Percentiles rank a stretch among this genome's conserved stretches.
phyloP scores from a whole-genome alignment of 2,113 vertebrate species.

The Perca schrenkii region DNA sequence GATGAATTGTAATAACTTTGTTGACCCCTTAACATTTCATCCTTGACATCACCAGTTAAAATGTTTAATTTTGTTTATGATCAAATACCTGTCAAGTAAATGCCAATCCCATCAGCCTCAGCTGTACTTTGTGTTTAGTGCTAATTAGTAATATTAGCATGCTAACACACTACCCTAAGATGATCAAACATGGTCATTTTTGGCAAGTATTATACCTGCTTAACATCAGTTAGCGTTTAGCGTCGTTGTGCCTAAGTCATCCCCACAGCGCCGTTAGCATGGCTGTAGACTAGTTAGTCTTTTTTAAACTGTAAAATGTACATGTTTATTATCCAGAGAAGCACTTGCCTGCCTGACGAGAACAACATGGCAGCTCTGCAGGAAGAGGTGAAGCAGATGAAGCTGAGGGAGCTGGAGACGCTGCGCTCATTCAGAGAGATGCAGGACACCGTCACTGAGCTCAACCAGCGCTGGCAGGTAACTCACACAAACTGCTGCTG shows the following conservation, averaged over 20 bases:
- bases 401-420: constrained; percentile 90
- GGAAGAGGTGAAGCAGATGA: constrained; percentile 92
- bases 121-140: too few species aligned
- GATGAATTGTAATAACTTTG: neutral
- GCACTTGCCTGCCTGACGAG: constrained; percentile 91
- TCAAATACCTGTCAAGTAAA: too few species aligned
- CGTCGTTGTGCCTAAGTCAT: neutral
- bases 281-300: neutral
- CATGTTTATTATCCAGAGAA: constrained; percentile 82
- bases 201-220: neutral
- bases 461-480: constrained; percentile 96
- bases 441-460: constrained; percentile 90
- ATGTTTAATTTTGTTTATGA: too few species aligned
- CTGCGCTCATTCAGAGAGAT: constrained; percentile 89
- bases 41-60: too few species aligned
- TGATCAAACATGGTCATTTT: neutral
- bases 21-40: neutral
- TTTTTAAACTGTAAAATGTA: neutral
- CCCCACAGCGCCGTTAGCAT: neutral
- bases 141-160: neutral
- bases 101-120: too few species aligned
- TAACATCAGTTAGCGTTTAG: neutral
- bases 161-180: neutral
- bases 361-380: constrained; percentile 90
- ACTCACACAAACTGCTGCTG: constrained; percentile 3